Evolutionary conservation across 2,888 invertebrate species (phyloP).

Genomic region (Drosophila pseudotalamancana): DNA sequence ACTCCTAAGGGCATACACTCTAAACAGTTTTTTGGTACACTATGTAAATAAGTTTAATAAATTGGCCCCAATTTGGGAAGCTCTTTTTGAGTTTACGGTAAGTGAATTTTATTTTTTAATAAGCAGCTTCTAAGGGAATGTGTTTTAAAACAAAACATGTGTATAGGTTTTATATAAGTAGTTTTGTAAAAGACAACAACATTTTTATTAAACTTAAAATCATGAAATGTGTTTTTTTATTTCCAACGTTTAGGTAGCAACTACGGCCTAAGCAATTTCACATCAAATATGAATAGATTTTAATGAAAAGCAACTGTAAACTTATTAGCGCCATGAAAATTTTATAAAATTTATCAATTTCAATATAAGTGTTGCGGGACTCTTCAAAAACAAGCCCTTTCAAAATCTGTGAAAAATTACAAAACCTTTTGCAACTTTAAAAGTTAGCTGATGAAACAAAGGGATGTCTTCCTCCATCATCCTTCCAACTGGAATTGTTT

Average conservation of each 20-base stretch:
- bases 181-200: background rate
- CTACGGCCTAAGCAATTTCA: background rate
- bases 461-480: constrained; percentile 1
- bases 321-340: constrained; percentile 52
- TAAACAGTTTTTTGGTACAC: background rate
- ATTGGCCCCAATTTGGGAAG: constrained; percentile 2
- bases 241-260: background rate
- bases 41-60: constrained; percentile 23
- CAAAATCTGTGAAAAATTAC: constrained; percentile 44
- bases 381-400: constrained; percentile 3
- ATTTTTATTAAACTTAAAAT: background rate
- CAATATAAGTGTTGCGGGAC: constrained; percentile 21
- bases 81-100: background rate
- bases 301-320: constrained; percentile 38
- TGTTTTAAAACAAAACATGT: no score
- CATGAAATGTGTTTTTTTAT: no score
- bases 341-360: constrained; percentile 50
- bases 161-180: background rate
- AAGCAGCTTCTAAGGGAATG: background rate
- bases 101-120: constrained; percentile 10
- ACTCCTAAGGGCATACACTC: no score
- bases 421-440: constrained; percentile 44
- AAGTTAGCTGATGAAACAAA: constrained; percentile 47
- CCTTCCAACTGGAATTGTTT: background rate
- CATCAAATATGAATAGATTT: constrained; percentile 30